Conservation (phyloP, 2,888 invertebrate genomes). For the Mongoloraphidia duomilia region DNA sequence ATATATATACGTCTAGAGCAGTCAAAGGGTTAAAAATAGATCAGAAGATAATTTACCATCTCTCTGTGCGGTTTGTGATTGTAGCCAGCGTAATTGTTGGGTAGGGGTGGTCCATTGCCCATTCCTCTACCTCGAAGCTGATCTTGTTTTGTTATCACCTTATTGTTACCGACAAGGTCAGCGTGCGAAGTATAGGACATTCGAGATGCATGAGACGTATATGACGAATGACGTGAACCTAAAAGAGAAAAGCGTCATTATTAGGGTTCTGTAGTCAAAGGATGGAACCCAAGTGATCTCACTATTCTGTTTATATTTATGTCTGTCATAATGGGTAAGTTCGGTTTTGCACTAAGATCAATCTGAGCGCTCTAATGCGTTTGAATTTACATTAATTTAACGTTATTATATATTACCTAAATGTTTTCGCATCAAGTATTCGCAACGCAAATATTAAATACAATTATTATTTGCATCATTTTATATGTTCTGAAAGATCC, state of each 20-base stretch:
- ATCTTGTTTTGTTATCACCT: slow-evolving; percentile 72
- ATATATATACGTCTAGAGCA: slow-evolving; percentile 2
- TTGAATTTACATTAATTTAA: too few species aligned
- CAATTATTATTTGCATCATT: too few species aligned
- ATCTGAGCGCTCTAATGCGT: too few species aligned
- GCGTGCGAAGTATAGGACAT: slow-evolving; percentile 90
- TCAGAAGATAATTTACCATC: slow-evolving; percentile 14
- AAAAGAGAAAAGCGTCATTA: slow-evolving; percentile 13
- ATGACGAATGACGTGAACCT: slow-evolving; percentile 86
- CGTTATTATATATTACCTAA: too few species aligned
- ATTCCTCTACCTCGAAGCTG: slow-evolving; percentile 62
- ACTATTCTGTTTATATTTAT: too few species aligned
- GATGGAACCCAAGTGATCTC: too few species aligned
- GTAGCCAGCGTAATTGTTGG: slow-evolving; percentile 42
- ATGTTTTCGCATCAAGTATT: too few species aligned
- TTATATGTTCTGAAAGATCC: too few species aligned
- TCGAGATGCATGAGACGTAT: slow-evolving; percentile 87
- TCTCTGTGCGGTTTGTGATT: slow-evolving; percentile 50
- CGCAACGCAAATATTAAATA: too few species aligned
- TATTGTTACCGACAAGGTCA: slow-evolving; percentile 59
- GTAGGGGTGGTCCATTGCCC: slow-evolving; percentile 43
- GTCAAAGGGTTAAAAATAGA: not conserved
- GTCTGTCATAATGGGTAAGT: too few species aligned
- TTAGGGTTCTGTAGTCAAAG: too few species aligned
- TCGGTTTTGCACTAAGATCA: too few species aligned